Percentiles rank a stretch among this genome's conserved stretches.
phyloP scores from a whole-genome alignment of 2,113 vertebrate species.

The Rhagologus leucostigma region DNA sequence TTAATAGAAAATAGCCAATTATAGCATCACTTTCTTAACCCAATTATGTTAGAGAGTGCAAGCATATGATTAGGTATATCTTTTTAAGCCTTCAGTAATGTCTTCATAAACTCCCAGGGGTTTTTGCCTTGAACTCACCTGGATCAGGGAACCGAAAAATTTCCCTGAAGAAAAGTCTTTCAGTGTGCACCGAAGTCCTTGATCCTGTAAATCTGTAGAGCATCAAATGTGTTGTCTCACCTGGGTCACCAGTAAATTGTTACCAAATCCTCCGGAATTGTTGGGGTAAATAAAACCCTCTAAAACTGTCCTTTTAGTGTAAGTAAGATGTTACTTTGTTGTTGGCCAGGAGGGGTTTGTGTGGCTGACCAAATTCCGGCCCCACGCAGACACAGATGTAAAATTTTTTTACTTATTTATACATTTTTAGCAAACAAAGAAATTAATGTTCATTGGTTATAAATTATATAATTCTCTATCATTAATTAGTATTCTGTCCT shows the following conservation, averaged over 20 bases:
- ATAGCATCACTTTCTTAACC: background rate
- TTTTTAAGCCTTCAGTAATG: background rate
- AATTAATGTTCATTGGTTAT: background rate
- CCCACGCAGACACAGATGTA: background rate
- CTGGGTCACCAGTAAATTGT: background rate
- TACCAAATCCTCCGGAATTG: background rate
- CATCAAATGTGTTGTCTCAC: background rate
- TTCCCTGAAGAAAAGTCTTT: background rate
- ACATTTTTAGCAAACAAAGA: background rate
- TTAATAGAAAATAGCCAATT: background rate
- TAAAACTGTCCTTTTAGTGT: background rate
- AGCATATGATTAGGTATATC: background rate
- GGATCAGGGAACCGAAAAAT: background rate
- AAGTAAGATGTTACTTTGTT: background rate
- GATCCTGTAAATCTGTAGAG: background rate
- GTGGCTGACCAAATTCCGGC: background rate
- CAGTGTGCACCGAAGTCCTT: background rate
- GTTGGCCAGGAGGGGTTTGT: background rate
- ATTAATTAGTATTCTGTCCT: background rate
- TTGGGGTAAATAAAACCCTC: background rate
- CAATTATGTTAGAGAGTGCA: background rate
- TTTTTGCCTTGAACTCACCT: background rate
- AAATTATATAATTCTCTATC: background rate
- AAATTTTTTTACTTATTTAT: background rate
- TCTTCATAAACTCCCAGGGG: background rate